These are phyloP conservation scores for Halictus quadricinctus DNA, from an alignment of 2,888 invertebrate species.

Conservation along the genomic window DNA sequence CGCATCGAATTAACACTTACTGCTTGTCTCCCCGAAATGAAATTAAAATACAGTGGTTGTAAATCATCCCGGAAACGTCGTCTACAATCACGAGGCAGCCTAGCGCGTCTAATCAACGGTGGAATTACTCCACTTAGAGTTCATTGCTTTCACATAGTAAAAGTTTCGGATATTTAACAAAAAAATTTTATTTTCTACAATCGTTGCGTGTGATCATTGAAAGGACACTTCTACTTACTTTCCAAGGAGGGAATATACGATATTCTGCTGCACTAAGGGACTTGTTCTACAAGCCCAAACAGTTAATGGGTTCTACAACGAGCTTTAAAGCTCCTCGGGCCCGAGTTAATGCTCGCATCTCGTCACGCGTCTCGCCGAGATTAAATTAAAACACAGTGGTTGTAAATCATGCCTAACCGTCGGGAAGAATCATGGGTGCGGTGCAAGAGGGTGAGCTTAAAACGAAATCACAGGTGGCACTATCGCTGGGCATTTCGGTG, in stretches of 20 bases:
- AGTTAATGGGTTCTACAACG: not conserved
- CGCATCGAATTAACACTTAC: not conserved
- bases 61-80: not conserved
- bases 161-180: too few relatives aligned
- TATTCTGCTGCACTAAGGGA: not conserved
- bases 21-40: not conserved
- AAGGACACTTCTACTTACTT: not conserved
- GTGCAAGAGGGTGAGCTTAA: not conserved
- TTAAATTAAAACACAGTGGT: not conserved
- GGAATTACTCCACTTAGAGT: not conserved
- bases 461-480: not conserved
- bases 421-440: not conserved
- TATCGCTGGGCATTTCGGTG: not conserved
- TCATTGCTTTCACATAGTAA: too few relatives aligned
- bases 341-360: not conserved
- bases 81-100: not conserved
- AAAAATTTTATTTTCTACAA: too few relatives aligned
- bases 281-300: not conserved
- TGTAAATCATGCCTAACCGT: constrained; percentile 12
- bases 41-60: not conserved
- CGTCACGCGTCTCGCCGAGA: not conserved
- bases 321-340: not conserved
- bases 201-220: not conserved
- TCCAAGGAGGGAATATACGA: not conserved
- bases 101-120: not conserved